phyloP scores from a whole-genome alignment of 2,113 vertebrate species.

The Oenanthe melanoleuca region DNA sequence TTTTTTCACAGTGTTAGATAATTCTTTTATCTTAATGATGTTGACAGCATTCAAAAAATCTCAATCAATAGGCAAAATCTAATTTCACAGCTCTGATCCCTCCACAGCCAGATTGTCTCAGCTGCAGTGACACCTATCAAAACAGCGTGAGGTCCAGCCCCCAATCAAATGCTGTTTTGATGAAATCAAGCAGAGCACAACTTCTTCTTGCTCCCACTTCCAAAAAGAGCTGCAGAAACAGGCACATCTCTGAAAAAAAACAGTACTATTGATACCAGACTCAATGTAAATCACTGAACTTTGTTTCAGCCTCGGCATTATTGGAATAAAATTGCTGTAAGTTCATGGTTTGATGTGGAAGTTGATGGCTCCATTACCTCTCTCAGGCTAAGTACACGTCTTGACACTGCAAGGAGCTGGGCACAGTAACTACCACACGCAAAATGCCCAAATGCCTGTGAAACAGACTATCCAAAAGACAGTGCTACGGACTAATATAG shows the following conservation, averaged over 20 bases:
- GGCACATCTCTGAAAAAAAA: background rate
- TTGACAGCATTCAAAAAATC: background rate
- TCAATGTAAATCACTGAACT: background rate
- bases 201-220: background rate
- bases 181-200: background rate
- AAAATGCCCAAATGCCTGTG: background rate
- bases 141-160: background rate
- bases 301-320: background rate
- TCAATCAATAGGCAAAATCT: background rate
- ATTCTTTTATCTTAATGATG: background rate
- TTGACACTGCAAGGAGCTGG: background rate
- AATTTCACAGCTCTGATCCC: background rate
- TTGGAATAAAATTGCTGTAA: background rate
- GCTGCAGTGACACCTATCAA: background rate
- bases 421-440: background rate
- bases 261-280: background rate
- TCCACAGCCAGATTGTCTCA: background rate
- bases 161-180: background rate
- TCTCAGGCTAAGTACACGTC: background rate
- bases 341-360: background rate
- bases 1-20: background rate
- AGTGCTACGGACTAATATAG: background rate
- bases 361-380: background rate
- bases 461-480: background rate
- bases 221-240: background rate